These are phyloP conservation scores for Ethmia dodecea DNA, from an alignment of 2,888 invertebrate genomes.

Conservation along the genomic window DNA sequence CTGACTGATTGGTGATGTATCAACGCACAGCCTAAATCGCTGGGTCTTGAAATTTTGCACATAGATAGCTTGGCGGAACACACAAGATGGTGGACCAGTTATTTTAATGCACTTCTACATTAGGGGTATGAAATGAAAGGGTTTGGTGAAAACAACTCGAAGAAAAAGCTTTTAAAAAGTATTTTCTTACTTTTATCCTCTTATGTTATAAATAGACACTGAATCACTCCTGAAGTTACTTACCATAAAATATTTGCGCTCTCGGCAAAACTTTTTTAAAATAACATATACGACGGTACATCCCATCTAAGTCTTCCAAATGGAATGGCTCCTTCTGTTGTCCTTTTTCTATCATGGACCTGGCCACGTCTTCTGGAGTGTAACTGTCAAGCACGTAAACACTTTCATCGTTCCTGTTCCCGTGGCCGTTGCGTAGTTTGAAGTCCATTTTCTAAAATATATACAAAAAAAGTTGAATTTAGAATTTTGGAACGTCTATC, in stretches of 20 bases:
- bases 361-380: slow-evolving; percentile 26
- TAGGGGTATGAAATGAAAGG: neutral
- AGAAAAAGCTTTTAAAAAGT: neutral
- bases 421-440: neutral
- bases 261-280: slow-evolving; percentile 33
- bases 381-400: slow-evolving; percentile 22
- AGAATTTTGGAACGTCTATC: no score
- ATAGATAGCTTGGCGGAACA: no score
- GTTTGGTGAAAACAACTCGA: neutral
- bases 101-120: neutral
- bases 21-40: no score
- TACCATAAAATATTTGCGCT: slow-evolving; percentile 39
- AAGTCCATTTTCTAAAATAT: no score
- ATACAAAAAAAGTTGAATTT: no score
- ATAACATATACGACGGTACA: slow-evolving; percentile 28
- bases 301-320: slow-evolving; percentile 34
- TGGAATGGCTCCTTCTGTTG: slow-evolving; percentile 35
- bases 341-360: slow-evolving; percentile 29
- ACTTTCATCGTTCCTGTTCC: neutral
- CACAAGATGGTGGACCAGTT: no score
- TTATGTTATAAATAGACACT: no score
- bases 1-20: no score
- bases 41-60: no score
- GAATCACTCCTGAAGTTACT: slow-evolving; percentile 3
- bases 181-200: no score